Percentiles rank a stretch among this genome's conserved stretches.
Conservation (phyloP, 2,888 invertebrate genomes). For the Pterobdella sp. region DNA sequence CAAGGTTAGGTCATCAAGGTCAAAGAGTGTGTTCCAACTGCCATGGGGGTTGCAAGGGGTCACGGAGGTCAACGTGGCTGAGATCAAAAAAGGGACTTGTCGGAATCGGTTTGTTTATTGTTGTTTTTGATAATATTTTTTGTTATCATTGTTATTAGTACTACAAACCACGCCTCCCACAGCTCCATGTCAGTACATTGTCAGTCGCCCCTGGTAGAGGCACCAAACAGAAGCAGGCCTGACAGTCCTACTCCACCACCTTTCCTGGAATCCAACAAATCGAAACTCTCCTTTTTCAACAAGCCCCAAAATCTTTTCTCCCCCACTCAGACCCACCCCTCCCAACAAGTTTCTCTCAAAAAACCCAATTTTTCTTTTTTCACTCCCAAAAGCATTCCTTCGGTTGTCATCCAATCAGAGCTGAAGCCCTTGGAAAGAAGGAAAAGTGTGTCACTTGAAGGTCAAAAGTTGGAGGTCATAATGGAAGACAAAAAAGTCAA, state of each 20-base stretch:
- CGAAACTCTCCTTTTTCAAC: background rate
- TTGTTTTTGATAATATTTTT: background rate
- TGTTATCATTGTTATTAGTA: background rate
- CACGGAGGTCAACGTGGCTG: background rate
- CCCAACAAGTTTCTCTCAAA: background rate
- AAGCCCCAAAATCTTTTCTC: too few relatives aligned
- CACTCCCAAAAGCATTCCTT: background rate
- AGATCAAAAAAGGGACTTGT: background rate
- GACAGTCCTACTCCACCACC: background rate
- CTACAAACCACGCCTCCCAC: too few relatives aligned
- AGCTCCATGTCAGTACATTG: background rate
- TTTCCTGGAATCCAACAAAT: background rate
- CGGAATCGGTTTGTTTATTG: background rate
- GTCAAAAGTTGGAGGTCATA: slow-evolving; percentile 16
- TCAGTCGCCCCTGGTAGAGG: slow-evolving; percentile 2
- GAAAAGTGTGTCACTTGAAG: slow-evolving; percentile 27
- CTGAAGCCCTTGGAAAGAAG: slow-evolving; percentile 9
- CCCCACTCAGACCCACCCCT: background rate
- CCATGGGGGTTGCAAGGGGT: slow-evolving; percentile 9
- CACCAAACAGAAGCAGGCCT: background rate
- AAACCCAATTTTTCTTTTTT: background rate
- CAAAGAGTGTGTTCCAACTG: slow-evolving; percentile 23
- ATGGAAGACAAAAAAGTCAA: slow-evolving; percentile 19
- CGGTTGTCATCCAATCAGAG: background rate
- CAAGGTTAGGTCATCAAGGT: slow-evolving; percentile 20